Base-by-base conservation (phyloP, 2,797 vertebrate genomes). In the Siniperca obscura region DNA sequence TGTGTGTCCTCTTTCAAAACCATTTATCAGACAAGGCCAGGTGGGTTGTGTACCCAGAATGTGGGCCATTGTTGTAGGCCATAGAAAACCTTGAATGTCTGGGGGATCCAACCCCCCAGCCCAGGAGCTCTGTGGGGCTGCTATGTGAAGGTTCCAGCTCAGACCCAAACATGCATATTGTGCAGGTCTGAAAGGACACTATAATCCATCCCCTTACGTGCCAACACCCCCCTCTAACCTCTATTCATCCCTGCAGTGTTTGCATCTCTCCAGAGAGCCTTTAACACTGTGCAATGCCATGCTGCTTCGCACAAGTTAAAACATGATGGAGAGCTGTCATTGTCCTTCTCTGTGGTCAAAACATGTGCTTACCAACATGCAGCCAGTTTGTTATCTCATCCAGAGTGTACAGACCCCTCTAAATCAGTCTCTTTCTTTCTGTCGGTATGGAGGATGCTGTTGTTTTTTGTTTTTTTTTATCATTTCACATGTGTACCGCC, bases 11-110 rank as follows among this genome's bases (percentile, higher is more conserved):
- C 83, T 92, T 91, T 89, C 75, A 85, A 85, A 89, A 89, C 75
- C 92, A 91, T 94, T 95, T 93, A 94, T 95, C 93, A 91, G 88
- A 90, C 85, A 77, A 85, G 86, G 87, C 91, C 93, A 95, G 94
- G 92, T 94, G 94, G 91, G 90, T 89, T 90, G 86, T 78, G 90
- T 87, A 91, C 86, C 83, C 86, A 93, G 90, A 92, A 93, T 94
- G 88, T 89, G 89, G 88, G 84, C 91, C 88, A 94, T 95, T 94
- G 90, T 94, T 92, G 87, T 88, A 59, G 82, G 77, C 86, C 89
- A 92, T 61, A 91, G 89, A 86, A 92, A 91, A 74, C 75, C 84
- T 78, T 88, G 82, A 81, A 87, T 89, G 85, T 91, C 87, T 76
- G 71, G 87, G 92, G 86, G 86, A 90, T 86, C 82, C 77, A 74